Evolutionary conservation across 2,888 invertebrate species (phyloP), one percentile per base, ranked within the genome.

Genomic region (Bugula neritina): DNA sequence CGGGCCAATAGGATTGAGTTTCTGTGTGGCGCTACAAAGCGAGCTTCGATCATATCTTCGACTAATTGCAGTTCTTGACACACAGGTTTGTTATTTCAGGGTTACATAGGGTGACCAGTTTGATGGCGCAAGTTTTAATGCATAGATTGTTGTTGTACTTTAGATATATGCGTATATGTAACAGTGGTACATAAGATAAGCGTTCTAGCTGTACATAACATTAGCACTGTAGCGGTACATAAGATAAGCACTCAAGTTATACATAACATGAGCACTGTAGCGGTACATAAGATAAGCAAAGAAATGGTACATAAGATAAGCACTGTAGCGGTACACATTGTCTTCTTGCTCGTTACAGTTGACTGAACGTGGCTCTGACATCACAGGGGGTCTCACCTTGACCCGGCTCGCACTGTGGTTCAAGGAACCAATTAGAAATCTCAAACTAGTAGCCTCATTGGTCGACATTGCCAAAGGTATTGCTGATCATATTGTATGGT

Each of bases 31-130:
- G 1, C 86, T 97, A 73, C 89, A 92, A 78, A 89, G 91, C 73
- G 93, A 96, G 83, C 86, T 97, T 21, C 90, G 90, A 0, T 91
- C 92, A 80, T 96, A 93, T 84, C 94, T 94, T 83, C 89, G 93
- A 75, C 89, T 93, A 77, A 89, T 97, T 73, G 93, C 95, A 0
- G 86, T 92, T 71, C 86, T 96, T 71, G 93, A 95, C 83, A 91
- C 93, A 72, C 91, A 92, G 88, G 91, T 93, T 79, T 17, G 43
- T n/a, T n/a, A n/a, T n/a, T n/a, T n/a, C n/a, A n/a, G n/a, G n/a
- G n/a, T n/a, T n/a, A n/a, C n/a, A n/a, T n/a, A n/a, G n/a, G n/a
- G n/a, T n/a, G n/a, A n/a, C n/a, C n/a, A n/a, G n/a, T n/a, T n/a
- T n/a, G n/a, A n/a, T n/a, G n/a, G n/a, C n/a, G n/a, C n/a, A n/a